phyloP scores from a whole-genome alignment of 2,888 invertebrate species.

The Acronicta psi region DNA sequence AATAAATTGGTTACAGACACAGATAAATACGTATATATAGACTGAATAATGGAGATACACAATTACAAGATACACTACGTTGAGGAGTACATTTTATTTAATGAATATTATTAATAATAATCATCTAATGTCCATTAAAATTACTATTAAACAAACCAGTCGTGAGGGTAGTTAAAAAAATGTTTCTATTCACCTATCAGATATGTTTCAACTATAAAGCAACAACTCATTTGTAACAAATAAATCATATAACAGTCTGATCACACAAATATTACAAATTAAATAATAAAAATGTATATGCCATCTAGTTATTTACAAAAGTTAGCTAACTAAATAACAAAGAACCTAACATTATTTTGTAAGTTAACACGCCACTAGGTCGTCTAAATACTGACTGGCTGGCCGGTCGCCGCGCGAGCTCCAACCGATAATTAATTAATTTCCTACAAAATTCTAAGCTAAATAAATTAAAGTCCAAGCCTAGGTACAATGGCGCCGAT shows the following conservation, averaged over 20 bases:
- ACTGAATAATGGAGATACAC: conserved; percentile 73
- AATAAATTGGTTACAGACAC: conserved; percentile 83
- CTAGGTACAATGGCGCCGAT: conserved; percentile 53
- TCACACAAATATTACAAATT: conserved; percentile 88
- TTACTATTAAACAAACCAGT: conserved; percentile 72
- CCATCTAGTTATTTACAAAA: conserved; percentile 88
- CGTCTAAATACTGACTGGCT: conserved; percentile 86
- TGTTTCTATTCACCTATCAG: conserved; percentile 75
- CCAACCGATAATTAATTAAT: conserved; percentile 55
- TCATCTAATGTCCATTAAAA: conserved; percentile 64
- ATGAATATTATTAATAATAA: conserved; percentile 24
- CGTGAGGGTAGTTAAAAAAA: conserved; percentile 69
- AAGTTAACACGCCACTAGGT: conserved; percentile 75
- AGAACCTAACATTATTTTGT: conserved; percentile 84
- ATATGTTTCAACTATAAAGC: conserved; percentile 86
- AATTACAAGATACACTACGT: conserved; percentile 67
- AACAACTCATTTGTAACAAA: conserved; percentile 87
- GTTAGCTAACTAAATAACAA: conserved; percentile 89
- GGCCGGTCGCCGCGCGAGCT: conserved; percentile 68
- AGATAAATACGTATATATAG: conserved; percentile 74
- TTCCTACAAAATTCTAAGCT: conserved; percentile 70
- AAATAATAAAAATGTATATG: conserved; percentile 86
- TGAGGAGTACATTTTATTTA: conserved; percentile 69
- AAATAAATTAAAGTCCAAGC: conserved; percentile 73
- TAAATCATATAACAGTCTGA: conserved; percentile 89